Evolutionary conservation across 2,113 vertebrate species (phyloP).

Genomic region (Cyanoliseus patagonus): DNA sequence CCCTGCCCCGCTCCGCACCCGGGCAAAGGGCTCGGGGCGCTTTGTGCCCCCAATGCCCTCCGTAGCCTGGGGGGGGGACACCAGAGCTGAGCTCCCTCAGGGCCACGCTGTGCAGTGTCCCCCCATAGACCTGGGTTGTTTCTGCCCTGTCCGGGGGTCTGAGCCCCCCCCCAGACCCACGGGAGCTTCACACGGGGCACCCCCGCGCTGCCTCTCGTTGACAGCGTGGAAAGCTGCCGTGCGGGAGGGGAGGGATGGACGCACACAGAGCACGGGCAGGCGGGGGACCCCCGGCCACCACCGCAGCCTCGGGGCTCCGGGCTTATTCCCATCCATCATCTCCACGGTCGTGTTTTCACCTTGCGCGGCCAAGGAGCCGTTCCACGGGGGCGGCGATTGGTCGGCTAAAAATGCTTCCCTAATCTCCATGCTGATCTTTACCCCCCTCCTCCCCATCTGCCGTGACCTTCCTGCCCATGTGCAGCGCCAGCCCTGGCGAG

Average conservation of each 20-base stretch:
- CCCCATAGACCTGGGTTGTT: neutral
- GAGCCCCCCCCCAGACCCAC: fast-evolving
- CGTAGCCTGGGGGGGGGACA: no score
- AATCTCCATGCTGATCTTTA: conserved; percentile 72
- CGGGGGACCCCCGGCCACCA: neutral
- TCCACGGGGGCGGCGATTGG: conserved; percentile 65
- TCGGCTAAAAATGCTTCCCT: conserved; percentile 73
- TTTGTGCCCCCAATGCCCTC: neutral
- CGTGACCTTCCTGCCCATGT: conserved; percentile 37
- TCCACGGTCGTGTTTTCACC: conserved; percentile 48
- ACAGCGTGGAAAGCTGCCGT: no score
- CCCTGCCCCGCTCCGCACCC: neutral
- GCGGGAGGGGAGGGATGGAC: no score
- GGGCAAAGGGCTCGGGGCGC: neutral
- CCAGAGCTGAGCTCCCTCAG: neutral
- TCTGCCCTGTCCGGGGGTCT: no score
- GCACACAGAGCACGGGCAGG: neutral
- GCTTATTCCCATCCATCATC: neutral
- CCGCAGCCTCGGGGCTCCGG: neutral
- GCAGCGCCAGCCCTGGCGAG: neutral
- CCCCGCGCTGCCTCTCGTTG: no score
- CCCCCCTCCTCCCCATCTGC: conserved; percentile 68
- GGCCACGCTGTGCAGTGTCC: neutral
- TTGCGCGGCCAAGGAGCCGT: conserved; percentile 51
- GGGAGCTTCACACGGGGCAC: no score